Evolutionary conservation across 2,797 vertebrate genomes (phyloP), one percentile per base, ranked within the genome.

Genomic region (Pelobates cultripes): DNA sequence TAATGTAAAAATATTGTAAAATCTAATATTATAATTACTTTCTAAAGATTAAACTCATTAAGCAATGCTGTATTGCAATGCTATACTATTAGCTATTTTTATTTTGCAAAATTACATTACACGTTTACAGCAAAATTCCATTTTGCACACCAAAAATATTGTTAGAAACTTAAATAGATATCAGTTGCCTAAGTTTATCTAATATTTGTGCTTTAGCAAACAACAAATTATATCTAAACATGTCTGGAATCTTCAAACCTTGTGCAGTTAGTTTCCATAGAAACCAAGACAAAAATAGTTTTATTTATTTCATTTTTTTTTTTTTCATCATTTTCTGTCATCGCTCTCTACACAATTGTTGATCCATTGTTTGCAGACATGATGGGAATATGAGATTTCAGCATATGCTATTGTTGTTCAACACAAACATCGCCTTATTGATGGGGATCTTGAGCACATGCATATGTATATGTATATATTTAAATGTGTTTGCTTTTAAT

Each of bases 201-300:
- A 84, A 80, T 84, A 72, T 55, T 15, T 45, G 42, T 76, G 82
- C 77, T 80, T 84, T 80, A 66, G 82, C 73, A 76, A 76, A 74
- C 60, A 79, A 70, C 82, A 84, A 79, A 84, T 84, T 84, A 84
- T 79, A 79, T 84, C 82, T 76, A 84, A 84, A 79, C 82, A 84
- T 80, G 82, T 80, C 77, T 79, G 42, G 80, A 70, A 79, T 76
- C 60, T 79, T 79, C 74, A 76, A 76, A 66, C 61, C 61, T 44
- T 66, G 12, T 76, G 61, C 74, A 45, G 74, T 66, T 76, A 76
- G 82, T 84, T 84, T 79, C 82, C 73, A 84, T 84, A 73, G 82
- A 75, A 84, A 84, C 82, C 64, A 66, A 76, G 82, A 84, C 77
- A 14, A 84, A 84, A 84, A 84, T 84, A 84, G 82, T 44, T 79